phyloP scores from a whole-genome alignment of 2,888 invertebrate genomes.

The Drosophila limbata region DNA sequence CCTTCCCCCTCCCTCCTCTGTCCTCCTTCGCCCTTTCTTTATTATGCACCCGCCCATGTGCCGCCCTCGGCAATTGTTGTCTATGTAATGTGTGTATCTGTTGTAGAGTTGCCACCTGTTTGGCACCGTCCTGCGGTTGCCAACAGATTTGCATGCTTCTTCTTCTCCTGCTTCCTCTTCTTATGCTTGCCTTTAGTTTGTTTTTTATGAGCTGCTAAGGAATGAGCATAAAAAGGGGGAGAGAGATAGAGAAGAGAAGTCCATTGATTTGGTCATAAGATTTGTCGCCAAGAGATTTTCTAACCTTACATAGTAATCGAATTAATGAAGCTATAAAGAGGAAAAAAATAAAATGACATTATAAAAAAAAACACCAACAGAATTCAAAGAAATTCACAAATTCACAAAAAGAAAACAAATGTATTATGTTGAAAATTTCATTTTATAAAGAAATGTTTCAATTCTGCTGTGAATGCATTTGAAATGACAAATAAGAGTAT shows the following conservation, averaged over 20 bases:
- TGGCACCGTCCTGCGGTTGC: conserved; percentile 35
- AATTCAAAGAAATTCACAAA: too few species aligned
- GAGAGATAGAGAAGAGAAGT: not conserved
- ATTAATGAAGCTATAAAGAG: not conserved
- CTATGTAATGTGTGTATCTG: conserved; percentile 23
- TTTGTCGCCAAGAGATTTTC: conserved; percentile 1
- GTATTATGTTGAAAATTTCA: too few species aligned
- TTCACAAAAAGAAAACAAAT: too few species aligned
- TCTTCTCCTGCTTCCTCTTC: conserved; percentile 2
- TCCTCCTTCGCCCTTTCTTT: not conserved
- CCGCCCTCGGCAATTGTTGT: conserved; percentile 51
- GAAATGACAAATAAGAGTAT: conserved; percentile 13
- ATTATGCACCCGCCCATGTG: conserved; percentile 15
- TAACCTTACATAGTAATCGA: not conserved
- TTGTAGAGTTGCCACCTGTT: conserved; percentile 44
- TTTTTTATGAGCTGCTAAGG: conserved; percentile 14
- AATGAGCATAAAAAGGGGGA: conserved; percentile 1
- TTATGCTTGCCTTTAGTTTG: conserved; percentile 2
- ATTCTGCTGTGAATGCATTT: too few species aligned
- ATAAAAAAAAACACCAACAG: too few species aligned
- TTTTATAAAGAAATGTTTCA: too few species aligned
- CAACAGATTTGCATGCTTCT: conserved; percentile 50
- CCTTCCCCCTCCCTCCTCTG: not conserved
- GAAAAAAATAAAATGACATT: too few species aligned
- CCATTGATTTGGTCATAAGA: not conserved